These are phyloP conservation scores for Chymomyza caudatula DNA, from an alignment of 2,888 invertebrate species.

Conservation along the genomic window DNA sequence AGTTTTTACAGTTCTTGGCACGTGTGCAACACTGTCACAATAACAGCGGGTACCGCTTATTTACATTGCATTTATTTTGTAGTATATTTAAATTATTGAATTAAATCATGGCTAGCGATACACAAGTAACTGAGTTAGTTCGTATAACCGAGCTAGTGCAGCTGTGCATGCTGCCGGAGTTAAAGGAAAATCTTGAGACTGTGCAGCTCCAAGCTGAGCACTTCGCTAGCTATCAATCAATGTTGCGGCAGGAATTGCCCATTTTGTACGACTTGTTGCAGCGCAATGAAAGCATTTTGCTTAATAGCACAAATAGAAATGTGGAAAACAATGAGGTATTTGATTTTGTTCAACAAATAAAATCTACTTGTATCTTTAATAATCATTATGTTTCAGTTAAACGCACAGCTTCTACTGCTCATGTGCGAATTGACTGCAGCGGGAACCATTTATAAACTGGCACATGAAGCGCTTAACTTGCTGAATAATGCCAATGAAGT, in stretches of 20 bases:
- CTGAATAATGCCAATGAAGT: slow-evolving; percentile 51
- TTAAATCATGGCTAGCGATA: slow-evolving; percentile 17
- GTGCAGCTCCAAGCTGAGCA: slow-evolving; percentile 51
- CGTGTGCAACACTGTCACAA: not conserved
- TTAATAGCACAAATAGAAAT: not conserved
- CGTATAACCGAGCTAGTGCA: slow-evolving; percentile 39
- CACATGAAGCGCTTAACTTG: slow-evolving; percentile 31
- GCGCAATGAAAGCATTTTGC: slow-evolving; percentile 29
- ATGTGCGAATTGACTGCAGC: slow-evolving; percentile 68
- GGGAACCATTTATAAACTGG: slow-evolving; percentile 54
- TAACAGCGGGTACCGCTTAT: not conserved
- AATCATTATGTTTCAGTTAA: slow-evolving; percentile 43
- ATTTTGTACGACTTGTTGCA: slow-evolving; percentile 68
- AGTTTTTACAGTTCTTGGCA: not conserved
- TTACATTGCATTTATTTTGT: slow-evolving; percentile 5
- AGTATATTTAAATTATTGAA: slow-evolving; percentile 42
- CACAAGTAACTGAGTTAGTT: slow-evolving; percentile 25
- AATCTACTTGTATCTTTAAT: not conserved
- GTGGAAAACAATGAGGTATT: slow-evolving; percentile 25
- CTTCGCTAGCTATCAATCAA: slow-evolving; percentile 59
- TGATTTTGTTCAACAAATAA: not conserved
- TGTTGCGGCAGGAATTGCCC: slow-evolving; percentile 61
- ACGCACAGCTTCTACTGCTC: slow-evolving; percentile 56
- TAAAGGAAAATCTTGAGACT: slow-evolving; percentile 66
- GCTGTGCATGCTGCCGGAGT: slow-evolving; percentile 63